phyloP scores from a whole-genome alignment of 2,888 invertebrate species.

The Sylvicola fuscatus region DNA sequence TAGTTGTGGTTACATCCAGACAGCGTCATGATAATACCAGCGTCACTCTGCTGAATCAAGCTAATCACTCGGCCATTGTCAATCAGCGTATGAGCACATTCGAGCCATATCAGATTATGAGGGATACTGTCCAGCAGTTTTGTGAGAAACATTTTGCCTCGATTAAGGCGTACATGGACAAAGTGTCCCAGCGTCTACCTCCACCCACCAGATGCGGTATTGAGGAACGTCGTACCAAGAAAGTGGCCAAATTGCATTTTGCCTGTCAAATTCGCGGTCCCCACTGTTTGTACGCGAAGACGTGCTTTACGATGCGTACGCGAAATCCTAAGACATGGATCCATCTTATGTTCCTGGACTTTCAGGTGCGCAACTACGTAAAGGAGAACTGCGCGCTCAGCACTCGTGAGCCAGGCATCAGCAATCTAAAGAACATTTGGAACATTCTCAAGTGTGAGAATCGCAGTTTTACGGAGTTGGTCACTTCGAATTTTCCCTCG shows the following conservation, averaged over 20 bases:
- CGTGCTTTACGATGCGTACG: constrained; percentile 57
- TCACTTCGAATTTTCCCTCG: constrained; percentile 86
- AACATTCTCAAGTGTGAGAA: constrained; percentile 83
- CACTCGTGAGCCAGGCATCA: constrained; percentile 60
- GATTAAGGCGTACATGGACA: constrained; percentile 79
- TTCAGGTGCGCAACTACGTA: constrained; percentile 39
- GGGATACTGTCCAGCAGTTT: constrained; percentile 84
- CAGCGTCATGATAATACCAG: constrained; percentile 48
- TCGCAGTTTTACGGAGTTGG: constrained; percentile 70
- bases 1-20: constrained; percentile 29
- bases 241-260: constrained; percentile 73
- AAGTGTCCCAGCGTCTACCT: constrained; percentile 63
- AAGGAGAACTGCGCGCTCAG: constrained; percentile 57
- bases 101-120: constrained; percentile 70
- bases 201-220: constrained; percentile 86
- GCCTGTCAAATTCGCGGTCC: constrained; percentile 67
- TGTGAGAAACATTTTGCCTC: constrained; percentile 88
- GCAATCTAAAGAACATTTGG: constrained; percentile 80
- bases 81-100: constrained; percentile 60
- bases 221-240: constrained; percentile 69
- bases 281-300: constrained; percentile 70
- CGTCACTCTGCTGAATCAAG: constrained; percentile 49
- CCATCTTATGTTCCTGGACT: constrained; percentile 86
- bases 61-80: constrained; percentile 23
- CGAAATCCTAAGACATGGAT: constrained; percentile 80